These are phyloP conservation scores for Perca flavescens DNA, from an alignment of 2,113 vertebrate genomes.

Conservation along the genomic window DNA sequence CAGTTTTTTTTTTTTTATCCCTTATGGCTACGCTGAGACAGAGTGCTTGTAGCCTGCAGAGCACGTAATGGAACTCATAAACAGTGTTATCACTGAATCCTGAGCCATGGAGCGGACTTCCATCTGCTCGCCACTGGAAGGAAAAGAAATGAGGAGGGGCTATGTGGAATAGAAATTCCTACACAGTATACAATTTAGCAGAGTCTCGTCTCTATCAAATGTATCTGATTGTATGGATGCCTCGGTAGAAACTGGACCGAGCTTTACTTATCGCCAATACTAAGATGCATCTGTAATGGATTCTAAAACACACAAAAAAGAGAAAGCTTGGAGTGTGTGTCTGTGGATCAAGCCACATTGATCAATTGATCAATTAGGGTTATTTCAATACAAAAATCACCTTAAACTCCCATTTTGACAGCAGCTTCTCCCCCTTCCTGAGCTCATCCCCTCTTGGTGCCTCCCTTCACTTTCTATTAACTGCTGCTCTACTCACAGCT, in stretches of 20 bases:
- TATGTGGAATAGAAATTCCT: slow-evolving; percentile 46
- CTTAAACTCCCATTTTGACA: slow-evolving; percentile 15
- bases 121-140: slow-evolving; percentile 76
- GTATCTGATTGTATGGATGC: slow-evolving; percentile 56
- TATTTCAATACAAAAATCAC: not conserved
- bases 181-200: slow-evolving; percentile 52
- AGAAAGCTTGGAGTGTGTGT: not conserved
- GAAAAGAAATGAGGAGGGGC: slow-evolving; percentile 46
- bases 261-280: slow-evolving; percentile 3
- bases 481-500: slow-evolving; percentile 52
- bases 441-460: not conserved
- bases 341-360: slow-evolving; percentile 14
- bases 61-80: slow-evolving; percentile 80
- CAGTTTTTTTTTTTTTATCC: slow-evolving; percentile 20
- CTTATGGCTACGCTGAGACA: slow-evolving; percentile 54
- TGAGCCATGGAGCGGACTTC: slow-evolving; percentile 68
- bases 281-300: slow-evolving; percentile 3
- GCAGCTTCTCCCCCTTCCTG: slow-evolving; percentile 12
- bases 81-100: slow-evolving; percentile 79
- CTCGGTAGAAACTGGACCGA: slow-evolving; percentile 35
- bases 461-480: slow-evolving; percentile 33
- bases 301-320: not conserved
- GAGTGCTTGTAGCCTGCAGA: slow-evolving; percentile 63
- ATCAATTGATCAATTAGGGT: slow-evolving; percentile 28
- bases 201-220: slow-evolving; percentile 49